Base-by-base conservation (phyloP, 2,797 vertebrate genomes). In the Diglossa cyanea region DNA sequence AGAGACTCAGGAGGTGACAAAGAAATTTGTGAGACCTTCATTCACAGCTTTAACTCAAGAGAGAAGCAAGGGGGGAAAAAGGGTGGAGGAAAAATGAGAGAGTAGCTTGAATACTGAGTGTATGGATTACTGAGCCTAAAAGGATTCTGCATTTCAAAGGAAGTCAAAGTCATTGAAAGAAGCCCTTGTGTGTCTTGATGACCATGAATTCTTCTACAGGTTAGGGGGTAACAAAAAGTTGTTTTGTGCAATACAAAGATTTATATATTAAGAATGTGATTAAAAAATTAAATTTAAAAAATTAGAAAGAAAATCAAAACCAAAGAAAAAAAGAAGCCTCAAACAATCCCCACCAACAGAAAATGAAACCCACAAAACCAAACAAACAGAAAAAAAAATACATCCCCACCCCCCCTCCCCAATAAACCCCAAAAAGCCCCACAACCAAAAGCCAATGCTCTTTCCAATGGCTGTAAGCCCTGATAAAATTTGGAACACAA, bases 371-470 rank as follows among this genome's bases (percentile, higher is more conserved):
- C 14, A 39, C 7, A 37, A 19, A 75, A 44, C 19, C 5, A 44
- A 42, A 11, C 2, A 63, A 19, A 30, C 26, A 30, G 6, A 4
- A 4, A 4, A 35, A 58, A 24, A 42, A 42, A 42, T 42, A 42
- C 42, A 18, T 17, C 17, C 40, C 17, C 4, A 37, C 10, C 4
- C 4, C 11, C 25, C 24, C 45, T 13, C 45, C 15, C 21, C 11
- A 12, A 14, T 2, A 17, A 33, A 17, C 4, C 7, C 3, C 2
- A 1, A 17, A 17, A 10, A 11, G 2, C 1, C 4, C 58, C 44
- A 37, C 7, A 30, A 63, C 2, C 17, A 48, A 55, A 70, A 45
- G 0, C 1, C 13, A 55, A n/a, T 16, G 40, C 2, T 7, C 5
- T 62, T 86, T 84, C 17, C 35, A 75, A 39, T 20, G 15, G 20